Evolutionary conservation across 1,140 invertebrate species (phyloP).

Genomic region (Homalodisca vitripennis): DNA sequence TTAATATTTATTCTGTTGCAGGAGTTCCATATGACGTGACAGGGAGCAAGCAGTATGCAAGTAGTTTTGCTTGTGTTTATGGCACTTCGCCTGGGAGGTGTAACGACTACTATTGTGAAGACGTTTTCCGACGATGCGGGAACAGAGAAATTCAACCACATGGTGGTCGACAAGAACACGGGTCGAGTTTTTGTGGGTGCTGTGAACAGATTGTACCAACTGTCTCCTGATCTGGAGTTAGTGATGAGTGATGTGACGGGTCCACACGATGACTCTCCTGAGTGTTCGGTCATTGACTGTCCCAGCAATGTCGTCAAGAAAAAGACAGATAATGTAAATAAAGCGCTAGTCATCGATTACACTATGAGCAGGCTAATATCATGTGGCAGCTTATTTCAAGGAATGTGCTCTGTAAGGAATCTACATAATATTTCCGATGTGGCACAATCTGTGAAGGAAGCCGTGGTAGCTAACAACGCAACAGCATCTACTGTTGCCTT

Average conservation of each 20-base stretch:
- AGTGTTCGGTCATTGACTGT: conserved; percentile 86
- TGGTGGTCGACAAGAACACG: conserved; percentile 89
- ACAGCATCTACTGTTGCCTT: conserved; percentile 95
- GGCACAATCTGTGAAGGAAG: conserved; percentile 73
- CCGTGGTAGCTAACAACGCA: conserved; percentile 93
- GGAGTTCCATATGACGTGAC: conserved; percentile 32
- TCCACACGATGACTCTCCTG: conserved; percentile 83
- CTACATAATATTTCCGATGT: conserved; percentile 86
- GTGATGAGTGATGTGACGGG: conserved; percentile 81
- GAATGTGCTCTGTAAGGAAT: conserved; percentile 85
- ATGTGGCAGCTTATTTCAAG: conserved; percentile 90
- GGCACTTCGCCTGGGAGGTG: conserved; percentile 28
- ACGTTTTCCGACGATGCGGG: conserved; percentile 59
- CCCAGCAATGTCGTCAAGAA: conserved; percentile 66
- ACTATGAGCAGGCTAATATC: conserved; percentile 85
- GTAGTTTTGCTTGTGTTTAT: conserved; percentile 31
- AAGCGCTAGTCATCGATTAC: conserved; percentile 93
- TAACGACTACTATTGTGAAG: conserved; percentile 56
- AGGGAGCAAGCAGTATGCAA: conserved; percentile 32
- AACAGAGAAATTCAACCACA: conserved; percentile 72
- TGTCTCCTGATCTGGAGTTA: conserved; percentile 80
- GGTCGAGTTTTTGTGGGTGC: conserved; percentile 91
- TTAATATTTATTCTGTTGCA: conserved; percentile 31
- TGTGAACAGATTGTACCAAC: conserved; percentile 90
- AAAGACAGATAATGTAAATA: conserved; percentile 90